phyloP scores from a whole-genome alignment of 2,888 invertebrate genomes.

The Empis stercorea region DNA sequence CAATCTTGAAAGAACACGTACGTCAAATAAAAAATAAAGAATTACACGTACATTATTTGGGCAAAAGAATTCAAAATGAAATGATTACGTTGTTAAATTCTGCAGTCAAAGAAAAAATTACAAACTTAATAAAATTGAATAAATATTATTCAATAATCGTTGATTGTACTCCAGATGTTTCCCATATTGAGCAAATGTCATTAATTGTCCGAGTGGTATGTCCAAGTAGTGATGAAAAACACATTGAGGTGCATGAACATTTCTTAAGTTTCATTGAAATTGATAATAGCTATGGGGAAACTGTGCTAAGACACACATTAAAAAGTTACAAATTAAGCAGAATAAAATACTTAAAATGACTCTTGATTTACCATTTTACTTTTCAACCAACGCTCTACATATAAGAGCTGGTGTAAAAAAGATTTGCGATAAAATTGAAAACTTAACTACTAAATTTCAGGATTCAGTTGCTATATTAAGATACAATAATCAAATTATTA shows the following conservation, averaged over 20 bases:
- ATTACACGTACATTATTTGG: slow-evolving; percentile 1
- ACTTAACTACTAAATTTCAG: too few species aligned
- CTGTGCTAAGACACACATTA: too few species aligned
- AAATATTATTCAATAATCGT: slow-evolving; percentile 6
- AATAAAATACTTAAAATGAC: too few species aligned
- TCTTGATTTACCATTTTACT: too few species aligned
- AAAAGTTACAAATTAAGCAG: too few species aligned
- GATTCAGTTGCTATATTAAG: too few species aligned
- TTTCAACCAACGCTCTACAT: too few species aligned
- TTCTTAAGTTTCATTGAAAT: background rate
- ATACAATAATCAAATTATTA: too few species aligned
- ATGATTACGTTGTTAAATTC: slow-evolving; percentile 4
- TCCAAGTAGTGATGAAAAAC: slow-evolving; percentile 1
- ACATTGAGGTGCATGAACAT: background rate
- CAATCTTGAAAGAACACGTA: slow-evolving; percentile 1
- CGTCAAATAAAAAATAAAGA: background rate
- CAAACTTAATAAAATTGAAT: slow-evolving; percentile 3
- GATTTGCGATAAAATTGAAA: too few species aligned
- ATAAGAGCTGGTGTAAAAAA: too few species aligned
- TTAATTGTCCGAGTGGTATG: slow-evolving; percentile 1
- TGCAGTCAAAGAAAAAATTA: slow-evolving; percentile 2
- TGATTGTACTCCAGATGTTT: slow-evolving; percentile 5
- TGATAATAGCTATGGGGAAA: background rate
- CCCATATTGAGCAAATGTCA: slow-evolving; percentile 3
- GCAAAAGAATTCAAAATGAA: slow-evolving; percentile 5